Conservation (phyloP, 2,888 invertebrate species). For the Helleia helle region DNA sequence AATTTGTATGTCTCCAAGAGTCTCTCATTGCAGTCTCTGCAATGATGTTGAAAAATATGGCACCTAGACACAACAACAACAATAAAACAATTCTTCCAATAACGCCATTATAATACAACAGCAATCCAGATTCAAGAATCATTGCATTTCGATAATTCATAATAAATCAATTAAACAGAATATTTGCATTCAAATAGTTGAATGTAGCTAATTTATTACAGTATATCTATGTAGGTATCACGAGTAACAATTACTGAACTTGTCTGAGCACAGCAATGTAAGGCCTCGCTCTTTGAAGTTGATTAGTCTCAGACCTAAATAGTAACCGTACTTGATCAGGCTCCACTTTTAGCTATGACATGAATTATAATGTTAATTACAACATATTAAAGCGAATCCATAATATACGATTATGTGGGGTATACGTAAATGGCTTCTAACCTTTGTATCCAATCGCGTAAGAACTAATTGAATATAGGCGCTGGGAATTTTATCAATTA, state of each 20-base stretch:
- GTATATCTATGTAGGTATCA: conserved; percentile 47
- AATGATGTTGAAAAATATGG: no score
- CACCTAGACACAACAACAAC: no score
- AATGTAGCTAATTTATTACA: conserved; percentile 18
- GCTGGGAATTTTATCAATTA: no score
- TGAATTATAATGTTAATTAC: conserved; percentile 9
- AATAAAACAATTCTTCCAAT: no score
- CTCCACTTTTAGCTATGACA: conserved; percentile 12
- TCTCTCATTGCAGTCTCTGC: no score
- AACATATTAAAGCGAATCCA: neutral
- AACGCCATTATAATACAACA: no score
- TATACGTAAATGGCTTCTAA: no score
- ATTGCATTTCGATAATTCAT: conserved; percentile 3
- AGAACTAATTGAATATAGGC: no score
- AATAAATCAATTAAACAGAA: conserved; percentile 5
- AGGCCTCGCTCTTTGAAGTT: conserved; percentile 23
- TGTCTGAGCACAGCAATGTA: conserved; percentile 19
- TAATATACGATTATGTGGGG: no score
- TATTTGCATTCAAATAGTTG: conserved; percentile 10
- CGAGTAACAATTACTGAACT: conserved; percentile 37
- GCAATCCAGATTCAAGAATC: no score
- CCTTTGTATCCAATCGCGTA: no score
- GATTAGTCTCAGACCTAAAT: conserved; percentile 24
- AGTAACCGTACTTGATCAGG: conserved; percentile 18
- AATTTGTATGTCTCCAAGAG: no score